Conservation (phyloP, 1,140 invertebrate species). For the Trypoxylus dichotomus region DNA sequence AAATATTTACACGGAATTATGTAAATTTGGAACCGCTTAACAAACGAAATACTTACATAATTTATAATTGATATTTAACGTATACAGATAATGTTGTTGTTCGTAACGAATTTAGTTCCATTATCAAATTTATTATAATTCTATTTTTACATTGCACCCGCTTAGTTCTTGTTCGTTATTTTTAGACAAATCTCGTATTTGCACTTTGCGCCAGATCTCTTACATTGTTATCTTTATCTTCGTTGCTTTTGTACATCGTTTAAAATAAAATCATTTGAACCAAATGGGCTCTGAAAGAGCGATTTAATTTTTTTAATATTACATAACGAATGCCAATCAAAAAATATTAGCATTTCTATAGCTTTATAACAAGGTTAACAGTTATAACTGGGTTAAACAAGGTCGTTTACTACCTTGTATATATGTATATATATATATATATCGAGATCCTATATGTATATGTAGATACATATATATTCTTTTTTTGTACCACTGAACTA, state of each 20-base stretch:
- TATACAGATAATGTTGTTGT: neutral
- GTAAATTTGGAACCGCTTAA: no score
- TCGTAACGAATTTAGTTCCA: neutral
- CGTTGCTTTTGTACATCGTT: neutral
- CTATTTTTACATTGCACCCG: neutral
- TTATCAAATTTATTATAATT: neutral
- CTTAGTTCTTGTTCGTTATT: neutral
- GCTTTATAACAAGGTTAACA: neutral
- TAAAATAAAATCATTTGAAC: no score
- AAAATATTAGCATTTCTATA: neutral
- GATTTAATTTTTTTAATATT: constrained; percentile 17
- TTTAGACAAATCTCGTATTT: neutral
- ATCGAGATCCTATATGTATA: neutral
- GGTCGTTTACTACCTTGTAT: neutral
- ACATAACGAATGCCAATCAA: neutral
- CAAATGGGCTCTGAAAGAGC: neutral
- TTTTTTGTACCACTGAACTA: constrained; percentile 10
- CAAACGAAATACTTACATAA: neutral
- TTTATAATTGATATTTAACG: neutral
- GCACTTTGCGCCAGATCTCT: neutral
- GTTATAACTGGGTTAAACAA: constrained; percentile 18
- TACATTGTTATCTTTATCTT: constrained; percentile 1
- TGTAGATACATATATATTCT: neutral
- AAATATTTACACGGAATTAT: neutral
- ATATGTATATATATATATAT: neutral